These are phyloP conservation scores for Pangasianodon gigas DNA, from an alignment of 2,113 vertebrate species.

Conservation along the genomic window DNA sequence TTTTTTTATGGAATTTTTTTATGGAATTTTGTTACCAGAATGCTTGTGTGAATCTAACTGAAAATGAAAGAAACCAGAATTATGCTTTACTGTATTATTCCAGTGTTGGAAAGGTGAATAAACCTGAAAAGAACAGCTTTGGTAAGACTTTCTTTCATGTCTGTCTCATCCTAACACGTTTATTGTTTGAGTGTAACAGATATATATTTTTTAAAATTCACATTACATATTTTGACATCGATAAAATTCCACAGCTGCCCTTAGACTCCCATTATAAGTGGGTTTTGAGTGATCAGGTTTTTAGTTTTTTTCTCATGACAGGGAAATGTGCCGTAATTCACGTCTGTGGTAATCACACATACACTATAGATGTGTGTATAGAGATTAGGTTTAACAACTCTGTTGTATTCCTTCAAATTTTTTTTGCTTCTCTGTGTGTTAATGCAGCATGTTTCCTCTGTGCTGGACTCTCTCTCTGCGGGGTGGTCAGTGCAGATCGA, in stretches of 20 bases:
- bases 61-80: not conserved
- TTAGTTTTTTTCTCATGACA: not conserved
- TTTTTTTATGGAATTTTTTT: not conserved
- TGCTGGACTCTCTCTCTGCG: conserved; percentile 71
- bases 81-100: not conserved
- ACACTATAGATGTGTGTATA: too few relatives aligned
- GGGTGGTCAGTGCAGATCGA: conserved; percentile 83
- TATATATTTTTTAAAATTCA: not conserved
- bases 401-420: not conserved
- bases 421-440: conserved; percentile 36
- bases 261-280: not conserved
- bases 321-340: not conserved
- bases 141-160: not conserved
- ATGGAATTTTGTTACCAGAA: not conserved
- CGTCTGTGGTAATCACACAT: not conserved
- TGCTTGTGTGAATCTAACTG: not conserved
- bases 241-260: not conserved
- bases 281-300: not conserved
- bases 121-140: not conserved
- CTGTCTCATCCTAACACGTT: not conserved
- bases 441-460: conserved; percentile 77
- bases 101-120: not conserved
- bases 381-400: not conserved
- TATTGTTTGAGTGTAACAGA: not conserved
- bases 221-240: not conserved